Evolutionary conservation across 2,113 vertebrate species (phyloP), one percentile per base, ranked within the genome.

Genomic region (Amblyornis subalaris): DNA sequence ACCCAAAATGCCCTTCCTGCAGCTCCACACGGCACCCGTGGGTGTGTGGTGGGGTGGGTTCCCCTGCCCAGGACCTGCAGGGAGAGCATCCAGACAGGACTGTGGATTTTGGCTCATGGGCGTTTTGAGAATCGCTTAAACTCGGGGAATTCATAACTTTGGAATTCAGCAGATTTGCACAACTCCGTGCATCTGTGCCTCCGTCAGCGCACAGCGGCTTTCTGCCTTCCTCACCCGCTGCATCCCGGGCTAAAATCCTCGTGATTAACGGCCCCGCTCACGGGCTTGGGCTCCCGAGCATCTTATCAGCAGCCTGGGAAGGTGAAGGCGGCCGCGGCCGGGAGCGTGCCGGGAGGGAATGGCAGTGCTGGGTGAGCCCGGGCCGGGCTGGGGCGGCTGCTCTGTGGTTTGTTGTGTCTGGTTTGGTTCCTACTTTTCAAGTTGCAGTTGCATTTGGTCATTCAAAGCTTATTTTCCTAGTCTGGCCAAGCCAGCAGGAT

Each of bases 371-470:
- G 57, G 86, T 91, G 55, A 94, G 92, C 77, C 55, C 35, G 1
- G 92, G 85, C 77, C 3, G 3, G 80, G 88, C 95, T 15, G 25
- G 69, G 88, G 81, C 69, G 94, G 96, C 97, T 96, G 96, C 94
- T 96, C 97, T 97, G 98, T 91, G 98, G 98, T 98, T 98, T 99
- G 98, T 99, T 99, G 98, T 98, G 98, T 99, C 98, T 99, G 98
- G 96, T 98, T 97, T 95, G 98, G 97, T 98, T 98, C 97, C 98
- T 97, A 84, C 98, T 97, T 98, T 97, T 97, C 94, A 94, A 97
- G 96, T 97, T 97, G 97, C 96, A 98, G 97, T 98, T 98, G 97
- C 89, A 21, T 98, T 98, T 97, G 97, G 97, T 98, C 98, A 98
- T 98, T 98, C 82, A 91, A 97, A 98, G 97, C 96, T 93, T 97